Evolutionary conservation across 2,888 invertebrate genomes (phyloP).

Genomic region (Thera obeliscata): DNA sequence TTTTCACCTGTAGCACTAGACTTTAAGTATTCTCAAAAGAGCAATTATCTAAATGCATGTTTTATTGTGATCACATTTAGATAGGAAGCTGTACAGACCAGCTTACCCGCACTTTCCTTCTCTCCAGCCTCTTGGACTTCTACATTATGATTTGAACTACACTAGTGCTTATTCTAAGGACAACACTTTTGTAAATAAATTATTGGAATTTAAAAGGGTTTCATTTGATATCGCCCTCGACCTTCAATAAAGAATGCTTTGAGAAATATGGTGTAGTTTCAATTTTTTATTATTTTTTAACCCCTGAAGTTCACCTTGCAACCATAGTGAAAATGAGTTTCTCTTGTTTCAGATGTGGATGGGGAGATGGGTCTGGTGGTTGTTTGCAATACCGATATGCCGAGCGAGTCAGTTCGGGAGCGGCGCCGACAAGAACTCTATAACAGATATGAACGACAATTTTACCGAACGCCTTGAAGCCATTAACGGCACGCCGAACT

Average conservation of each 20-base stretch:
- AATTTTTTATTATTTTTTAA: slow-evolving; percentile 62
- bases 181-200: slow-evolving; percentile 67
- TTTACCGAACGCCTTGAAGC: slow-evolving; percentile 76
- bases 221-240: slow-evolving; percentile 76
- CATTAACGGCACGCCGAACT: slow-evolving; percentile 85
- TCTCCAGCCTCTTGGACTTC: slow-evolving; percentile 55
- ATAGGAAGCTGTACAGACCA: slow-evolving; percentile 33
- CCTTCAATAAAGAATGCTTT: slow-evolving; percentile 78
- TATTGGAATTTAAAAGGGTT: slow-evolving; percentile 74
- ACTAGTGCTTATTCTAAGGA: slow-evolving; percentile 44
- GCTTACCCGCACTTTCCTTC: slow-evolving; percentile 43
- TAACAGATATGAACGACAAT: slow-evolving; percentile 63
- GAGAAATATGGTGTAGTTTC: slow-evolving; percentile 78
- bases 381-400: slow-evolving; percentile 57
- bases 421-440: slow-evolving; percentile 70
- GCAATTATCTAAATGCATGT: neutral
- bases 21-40: neutral
- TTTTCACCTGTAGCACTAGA: neutral
- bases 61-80: neutral
- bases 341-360: slow-evolving; percentile 79
- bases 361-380: slow-evolving; percentile 61
- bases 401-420: slow-evolving; percentile 67
- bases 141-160: slow-evolving; percentile 38
- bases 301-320: slow-evolving; percentile 42
- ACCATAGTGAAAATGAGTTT: slow-evolving; percentile 58